Base-by-base conservation (phyloP, 2,797 vertebrate species). In the Hippopotamyrus pictus region DNA sequence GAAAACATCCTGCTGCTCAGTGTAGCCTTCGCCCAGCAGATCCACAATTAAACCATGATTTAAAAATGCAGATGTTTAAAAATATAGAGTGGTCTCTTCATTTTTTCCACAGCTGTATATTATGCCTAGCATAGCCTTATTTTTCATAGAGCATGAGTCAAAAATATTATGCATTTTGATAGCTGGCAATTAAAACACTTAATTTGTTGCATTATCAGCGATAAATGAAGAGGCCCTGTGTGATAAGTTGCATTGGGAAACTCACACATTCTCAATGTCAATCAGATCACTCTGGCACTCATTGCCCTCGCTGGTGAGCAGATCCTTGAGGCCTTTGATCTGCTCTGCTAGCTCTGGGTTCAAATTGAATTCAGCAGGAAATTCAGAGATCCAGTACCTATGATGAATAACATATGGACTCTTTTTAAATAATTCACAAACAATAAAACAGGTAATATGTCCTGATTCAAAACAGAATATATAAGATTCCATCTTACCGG, bases 381-480 rank as follows among this genome's bases (percentile, higher is more conserved):
- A 98, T 54, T 97, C 97, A 0, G 96, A 96, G 93, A 98, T 97
- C 97, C 97, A 98, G 94, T 97, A 98, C 94, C 97, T 98, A 50
- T 1, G 62, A 44, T 5, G 1, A 76, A 33, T 9, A 37, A 82
- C 14, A 82, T 19, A 82, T 14, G 14, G 14, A 79, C 11, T 37
- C 33, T 44, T 44, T 82, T 41, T 9, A 22, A 22, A 59, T 59
- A n/a, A n/a, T 59, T 59, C n/a, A 59, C 57, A 59, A 59, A 59
- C 54, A 57, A 57, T 57, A 59, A 59, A 22, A 22, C n/a, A 22
- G 7, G n/a, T 22, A 22, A n/a, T 59, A 59, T 59, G 57, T 59
- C 6, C 57, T 37, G 5, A 41, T 82, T 44, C 33, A 19, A 79
- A 79, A 79, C 29, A 0, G 3, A 82, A 82, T 33, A 33, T 41